Conservation (phyloP, 2,113 vertebrate species). For the Motacilla tschutschensis region DNA sequence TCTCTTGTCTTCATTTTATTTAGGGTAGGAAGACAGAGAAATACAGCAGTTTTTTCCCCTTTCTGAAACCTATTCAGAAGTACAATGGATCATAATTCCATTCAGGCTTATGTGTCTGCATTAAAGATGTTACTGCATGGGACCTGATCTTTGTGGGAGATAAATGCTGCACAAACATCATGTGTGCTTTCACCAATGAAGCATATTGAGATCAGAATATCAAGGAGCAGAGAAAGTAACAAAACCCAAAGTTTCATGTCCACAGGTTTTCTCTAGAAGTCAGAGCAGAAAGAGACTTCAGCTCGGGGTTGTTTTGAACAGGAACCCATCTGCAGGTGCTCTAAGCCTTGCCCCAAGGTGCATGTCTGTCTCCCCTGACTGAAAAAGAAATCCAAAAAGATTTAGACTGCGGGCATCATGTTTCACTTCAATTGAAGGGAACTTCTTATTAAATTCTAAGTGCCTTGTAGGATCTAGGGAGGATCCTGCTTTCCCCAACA, state of each 20-base stretch:
- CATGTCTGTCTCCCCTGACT: neutral
- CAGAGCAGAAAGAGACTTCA: neutral
- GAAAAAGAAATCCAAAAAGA: neutral
- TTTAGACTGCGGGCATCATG: neutral
- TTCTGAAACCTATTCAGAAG: neutral
- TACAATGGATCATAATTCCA: neutral
- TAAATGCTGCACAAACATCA: neutral
- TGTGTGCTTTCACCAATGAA: neutral
- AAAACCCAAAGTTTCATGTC: neutral
- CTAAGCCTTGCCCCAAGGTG: neutral
- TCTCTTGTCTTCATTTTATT: neutral
- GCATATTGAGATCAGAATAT: neutral
- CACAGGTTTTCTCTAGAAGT: neutral
- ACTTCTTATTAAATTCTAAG: neutral
- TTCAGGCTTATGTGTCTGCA: neutral
- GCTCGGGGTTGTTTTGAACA: neutral
- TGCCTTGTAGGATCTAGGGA: neutral
- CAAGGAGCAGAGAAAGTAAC: neutral
- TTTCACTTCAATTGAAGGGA: neutral
- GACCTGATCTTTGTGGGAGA: neutral
- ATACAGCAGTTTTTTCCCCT: neutral
- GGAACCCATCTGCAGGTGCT: neutral
- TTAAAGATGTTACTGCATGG: neutral
- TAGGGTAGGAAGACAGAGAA: neutral
- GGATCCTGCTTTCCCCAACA: neutral